Evolutionary conservation across 2,113 vertebrate genomes (phyloP).

Genomic region (Erinaceus europaeus): DNA sequence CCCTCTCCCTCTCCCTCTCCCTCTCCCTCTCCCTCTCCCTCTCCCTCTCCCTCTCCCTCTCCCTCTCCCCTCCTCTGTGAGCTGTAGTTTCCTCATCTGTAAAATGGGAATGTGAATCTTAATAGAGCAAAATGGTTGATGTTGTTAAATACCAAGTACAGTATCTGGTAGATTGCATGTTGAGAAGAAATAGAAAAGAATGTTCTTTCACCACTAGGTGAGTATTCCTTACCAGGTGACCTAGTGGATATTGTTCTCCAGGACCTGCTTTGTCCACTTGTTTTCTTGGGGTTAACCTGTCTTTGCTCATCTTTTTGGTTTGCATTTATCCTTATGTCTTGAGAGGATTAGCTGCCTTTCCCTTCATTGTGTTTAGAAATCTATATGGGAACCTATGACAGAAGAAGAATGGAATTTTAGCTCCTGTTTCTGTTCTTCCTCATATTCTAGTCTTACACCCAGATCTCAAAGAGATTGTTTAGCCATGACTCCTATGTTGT

Average conservation of each 20-base stretch:
- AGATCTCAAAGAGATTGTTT: not conserved
- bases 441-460: not conserved
- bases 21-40: no score
- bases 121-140: not conserved
- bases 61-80: no score
- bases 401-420: not conserved
- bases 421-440: not conserved
- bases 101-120: conserved; percentile 21
- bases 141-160: not conserved
- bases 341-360: conserved; percentile 7
- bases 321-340: not conserved
- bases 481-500: conserved; percentile 4
- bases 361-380: not conserved
- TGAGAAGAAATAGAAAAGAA: conserved; percentile 45
- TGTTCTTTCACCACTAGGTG: not conserved
- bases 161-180: not conserved
- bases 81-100: not conserved
- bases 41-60: no score
- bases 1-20: no score
- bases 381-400: not conserved
- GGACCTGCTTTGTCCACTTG: not conserved
- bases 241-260: not conserved
- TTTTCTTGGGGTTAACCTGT: conserved; percentile 1
- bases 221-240: not conserved
- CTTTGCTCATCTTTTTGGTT: no score